These are phyloP conservation scores for Monopterus albus DNA, from an alignment of 2,113 vertebrate genomes.

Conservation along the genomic window DNA sequence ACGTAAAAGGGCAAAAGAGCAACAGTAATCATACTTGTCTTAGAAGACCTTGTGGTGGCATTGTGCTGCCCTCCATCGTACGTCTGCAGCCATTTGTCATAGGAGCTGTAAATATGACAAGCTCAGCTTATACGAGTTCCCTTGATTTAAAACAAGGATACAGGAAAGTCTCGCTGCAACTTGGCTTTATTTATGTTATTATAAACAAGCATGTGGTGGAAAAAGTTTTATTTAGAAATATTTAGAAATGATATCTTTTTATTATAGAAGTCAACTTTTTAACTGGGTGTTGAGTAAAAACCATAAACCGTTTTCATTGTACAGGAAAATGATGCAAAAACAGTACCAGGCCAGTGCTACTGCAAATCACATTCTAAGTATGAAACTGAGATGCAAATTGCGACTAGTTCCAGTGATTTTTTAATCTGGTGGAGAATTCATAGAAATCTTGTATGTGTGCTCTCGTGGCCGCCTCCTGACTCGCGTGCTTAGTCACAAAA, in stretches of 20 bases:
- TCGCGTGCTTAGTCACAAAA: conserved; percentile 58
- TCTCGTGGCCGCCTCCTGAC: conserved; percentile 25
- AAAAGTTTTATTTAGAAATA: too few relatives aligned
- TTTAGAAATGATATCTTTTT: too few relatives aligned
- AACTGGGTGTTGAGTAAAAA: not conserved
- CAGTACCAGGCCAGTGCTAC: conserved; percentile 15
- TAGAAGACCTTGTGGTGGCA: conserved; percentile 62
- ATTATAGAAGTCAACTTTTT: not conserved
- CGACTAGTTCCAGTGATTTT: conserved; percentile 52
- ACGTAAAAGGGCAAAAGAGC: conserved; percentile 61
- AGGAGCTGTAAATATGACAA: conserved; percentile 60
- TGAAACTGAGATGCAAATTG: conserved; percentile 63
- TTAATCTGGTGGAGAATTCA: conserved; percentile 55
- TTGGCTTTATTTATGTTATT: conserved; percentile 7
- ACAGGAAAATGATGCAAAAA: conserved; percentile 34
- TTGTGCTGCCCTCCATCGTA: conserved; percentile 77
- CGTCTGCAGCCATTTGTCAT: conserved; percentile 61
- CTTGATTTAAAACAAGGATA: conserved; percentile 35
- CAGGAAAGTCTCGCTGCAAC: not conserved
- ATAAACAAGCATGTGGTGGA: not conserved
- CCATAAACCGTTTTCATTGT: conserved; percentile 2
- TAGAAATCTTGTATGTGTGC: conserved; percentile 59
- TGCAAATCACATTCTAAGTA: conserved; percentile 55
- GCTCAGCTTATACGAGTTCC: not conserved
- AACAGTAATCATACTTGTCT: conserved; percentile 56